phyloP scores from a whole-genome alignment of 2,113 vertebrate genomes.

The Empidonax traillii region DNA sequence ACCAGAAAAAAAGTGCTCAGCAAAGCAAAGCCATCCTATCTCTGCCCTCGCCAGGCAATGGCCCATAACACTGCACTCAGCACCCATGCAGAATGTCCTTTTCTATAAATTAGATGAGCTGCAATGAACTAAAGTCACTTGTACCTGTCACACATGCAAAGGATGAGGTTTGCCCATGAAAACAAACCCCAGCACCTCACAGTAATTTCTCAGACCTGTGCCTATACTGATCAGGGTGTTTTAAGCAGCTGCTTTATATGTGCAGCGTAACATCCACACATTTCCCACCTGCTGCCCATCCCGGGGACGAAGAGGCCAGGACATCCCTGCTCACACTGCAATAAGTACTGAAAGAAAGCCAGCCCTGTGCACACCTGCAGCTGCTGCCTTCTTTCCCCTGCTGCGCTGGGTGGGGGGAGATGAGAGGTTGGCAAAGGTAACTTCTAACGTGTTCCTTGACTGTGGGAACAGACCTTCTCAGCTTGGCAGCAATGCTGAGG shows the following conservation, averaged over 20 bases:
- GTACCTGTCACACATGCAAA: not conserved
- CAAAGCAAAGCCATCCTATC: not conserved
- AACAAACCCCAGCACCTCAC: not conserved
- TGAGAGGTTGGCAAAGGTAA: not conserved
- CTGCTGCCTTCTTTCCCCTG: not conserved
- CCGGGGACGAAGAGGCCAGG: not conserved
- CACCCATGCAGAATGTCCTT: not conserved
- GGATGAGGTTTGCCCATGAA: not conserved
- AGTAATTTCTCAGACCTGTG: not conserved
- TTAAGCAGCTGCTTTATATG: not conserved
- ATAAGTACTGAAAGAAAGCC: not conserved
- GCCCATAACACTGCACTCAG: not conserved
- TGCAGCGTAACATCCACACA: not conserved
- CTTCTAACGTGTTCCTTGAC: not conserved
- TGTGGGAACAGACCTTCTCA: not conserved
- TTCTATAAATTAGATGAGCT: not conserved
- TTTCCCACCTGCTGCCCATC: not conserved
- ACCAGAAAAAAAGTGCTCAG: not conserved
- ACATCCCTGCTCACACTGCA: not conserved
- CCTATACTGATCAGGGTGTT: not conserved
- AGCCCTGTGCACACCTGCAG: not conserved
- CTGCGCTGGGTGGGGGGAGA: fast-evolving
- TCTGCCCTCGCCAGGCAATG: not conserved
- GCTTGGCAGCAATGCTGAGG: not conserved
- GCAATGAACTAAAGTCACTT: not conserved